A percentile compares a stretch with the other conserved stretches of the same genome.
phyloP scores from a whole-genome alignment of 2,888 invertebrate genomes.

The Pristionchus exspectatus region DNA sequence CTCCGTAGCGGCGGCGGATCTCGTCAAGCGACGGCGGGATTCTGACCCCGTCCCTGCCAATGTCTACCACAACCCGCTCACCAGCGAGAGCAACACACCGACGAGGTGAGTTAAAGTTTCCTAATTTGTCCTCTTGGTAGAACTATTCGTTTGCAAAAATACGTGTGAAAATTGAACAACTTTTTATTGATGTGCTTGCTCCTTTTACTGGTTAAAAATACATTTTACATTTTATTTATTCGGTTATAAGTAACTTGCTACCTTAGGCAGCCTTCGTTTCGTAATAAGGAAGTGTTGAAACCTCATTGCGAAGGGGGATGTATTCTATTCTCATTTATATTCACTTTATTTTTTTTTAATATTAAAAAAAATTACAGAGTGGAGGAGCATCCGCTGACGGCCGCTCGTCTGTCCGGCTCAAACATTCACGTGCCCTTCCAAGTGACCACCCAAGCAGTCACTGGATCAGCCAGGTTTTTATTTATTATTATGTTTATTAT shows the following conservation, averaged over 20 bases:
- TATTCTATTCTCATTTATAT: too few species aligned
- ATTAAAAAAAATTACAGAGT: neutral
- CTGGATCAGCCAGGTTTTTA: neutral
- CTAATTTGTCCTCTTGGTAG: too few species aligned
- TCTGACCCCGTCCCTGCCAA: conserved; percentile 16
- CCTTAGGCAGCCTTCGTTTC: too few species aligned
- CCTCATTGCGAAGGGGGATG: too few species aligned
- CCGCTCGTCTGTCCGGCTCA: conserved; percentile 23
- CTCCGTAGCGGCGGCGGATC: conserved; percentile 13
- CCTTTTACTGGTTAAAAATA: too few species aligned
- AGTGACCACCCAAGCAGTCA: conserved; percentile 37
- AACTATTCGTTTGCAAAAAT: neutral
- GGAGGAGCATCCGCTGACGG: neutral
- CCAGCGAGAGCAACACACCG: neutral
- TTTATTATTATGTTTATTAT: neutral
- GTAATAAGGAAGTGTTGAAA: too few species aligned
- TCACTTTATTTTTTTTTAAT: neutral
- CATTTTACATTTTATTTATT: too few species aligned
- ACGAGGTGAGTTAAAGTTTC: neutral
- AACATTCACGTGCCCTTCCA: conserved; percentile 49
- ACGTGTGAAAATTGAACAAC: too few species aligned
- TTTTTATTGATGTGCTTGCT: too few species aligned
- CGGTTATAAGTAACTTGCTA: too few species aligned
- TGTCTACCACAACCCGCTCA: conserved; percentile 47
- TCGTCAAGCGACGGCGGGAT: conserved; percentile 21